Evolutionary conservation across 2,797 vertebrate genomes (phyloP), one percentile per base, ranked within the genome.

Genomic region (Spheniscus humboldti): DNA sequence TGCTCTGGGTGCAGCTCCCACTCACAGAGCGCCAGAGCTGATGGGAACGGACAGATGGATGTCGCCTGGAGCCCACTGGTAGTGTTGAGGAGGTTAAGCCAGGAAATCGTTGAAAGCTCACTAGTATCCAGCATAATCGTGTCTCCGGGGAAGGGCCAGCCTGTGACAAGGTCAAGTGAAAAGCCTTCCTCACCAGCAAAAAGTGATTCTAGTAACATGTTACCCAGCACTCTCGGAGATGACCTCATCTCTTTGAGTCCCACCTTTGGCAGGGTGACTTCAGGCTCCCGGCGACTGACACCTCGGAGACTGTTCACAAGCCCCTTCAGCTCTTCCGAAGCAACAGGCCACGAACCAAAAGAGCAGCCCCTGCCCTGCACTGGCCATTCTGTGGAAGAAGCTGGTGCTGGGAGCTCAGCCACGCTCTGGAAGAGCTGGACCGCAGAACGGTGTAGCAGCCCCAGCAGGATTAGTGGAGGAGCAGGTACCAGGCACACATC

Each of bases 41-140:
- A 98, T 93, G 95, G 92, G 93, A 97, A 62, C 0, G 92, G 97
- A 96, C 95, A 94, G 90, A 93, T 53, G 91, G 95, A 98, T 95
- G 95, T 92, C 13, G 28, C 97, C 94, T 79, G 95, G 89, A 97
- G 96, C 79, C 97, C 97, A 50, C 88, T 97, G 52, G 97, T 99
- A 60, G 92, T 97, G 39, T 83, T 99, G 92, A 97, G 96, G 74
- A 98, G 97, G 82, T 98, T 99, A 95, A 98, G 98, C 95, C 97
- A 98, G 92, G 97, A 98, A 92, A 85, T 98, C n/a, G 95, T 98
- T 96, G 97, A 98, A 68, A 97, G 96, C 95, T 98, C 98, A 83
- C 96, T 96, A 82, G 96, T 96, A 84, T 97, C 98, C 23, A 97
- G 97, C 96, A 97, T 96, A 94, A 97, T 94, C 92, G 93, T 97